Base-by-base conservation (phyloP, 2,888 invertebrate species). In the Nesidiocoris tenuis region DNA sequence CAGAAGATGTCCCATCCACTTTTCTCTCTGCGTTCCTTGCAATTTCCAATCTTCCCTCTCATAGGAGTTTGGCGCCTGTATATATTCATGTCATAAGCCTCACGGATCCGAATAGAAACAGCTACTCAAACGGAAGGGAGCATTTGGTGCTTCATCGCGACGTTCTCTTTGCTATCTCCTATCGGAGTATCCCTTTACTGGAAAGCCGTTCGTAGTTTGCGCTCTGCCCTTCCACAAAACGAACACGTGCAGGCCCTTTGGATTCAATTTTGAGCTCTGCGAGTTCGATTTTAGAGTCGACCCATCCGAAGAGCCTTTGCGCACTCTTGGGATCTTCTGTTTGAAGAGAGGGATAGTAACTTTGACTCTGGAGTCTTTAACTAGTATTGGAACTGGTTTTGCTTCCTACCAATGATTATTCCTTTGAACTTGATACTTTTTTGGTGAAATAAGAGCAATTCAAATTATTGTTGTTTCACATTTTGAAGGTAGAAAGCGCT, bases 1-100 rank as follows among this genome's bases (percentile, higher is more conserved):
- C 39, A 39, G 39, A 7, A 12, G 39, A 12, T 39, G 3, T 39
- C 39, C 39, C 12, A 39, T 39, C 39, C 5, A 7, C 12, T 12
- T 39, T 12, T 12, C 12, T 39, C 39, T 39, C 39, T 39, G 12
- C 12, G 5, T 39, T 39, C 39, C 39, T 39, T 39, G 5, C 12
- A 12, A 39, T 39, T 12, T 39, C 12, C 39, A 39, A 39, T 12
- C 12, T 12, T 39, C 3, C 5, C 70, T 21, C 55, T 67, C 67
- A 56, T 54, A 59, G 70, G 59, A 25, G 59, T 25, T 68, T 56
- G 68, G 56, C 68, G 57, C 59, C 70, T 21, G 70, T 70, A 70
- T 70, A 70, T 70, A 70, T 70, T 70, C 70, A 70, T 70, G 70
- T 59, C 70, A 70, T 70, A 70, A 56, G 59, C 70, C 24, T 24